Evolutionary conservation across 2,888 invertebrate genomes (phyloP), one percentile per base, ranked within the genome.

Genomic region (Nomada fabriciana): DNA sequence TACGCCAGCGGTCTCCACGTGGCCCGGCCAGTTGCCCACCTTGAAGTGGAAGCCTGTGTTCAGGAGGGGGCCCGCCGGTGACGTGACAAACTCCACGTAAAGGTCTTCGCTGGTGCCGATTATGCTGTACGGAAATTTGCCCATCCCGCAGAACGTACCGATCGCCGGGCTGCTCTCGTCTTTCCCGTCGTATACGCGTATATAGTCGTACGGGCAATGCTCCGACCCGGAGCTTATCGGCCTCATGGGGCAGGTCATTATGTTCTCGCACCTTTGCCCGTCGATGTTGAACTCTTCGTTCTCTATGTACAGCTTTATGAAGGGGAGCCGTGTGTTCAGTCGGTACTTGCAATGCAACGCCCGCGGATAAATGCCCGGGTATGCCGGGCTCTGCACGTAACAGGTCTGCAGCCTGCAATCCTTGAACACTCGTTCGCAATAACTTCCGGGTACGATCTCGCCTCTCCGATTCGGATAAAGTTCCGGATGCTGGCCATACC

Each of bases 1-100:
- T 50, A 97, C 97, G 0, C 98, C 98, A 0, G 97, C 97, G 0
- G 98, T 98, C 91, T 98, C 98, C 68, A 98, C 98, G 94, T 98
- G 98, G 0, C 98, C 98, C 0, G 98, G 98, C 98, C 98, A 98
- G 94, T 98, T 98, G 86, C 98, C 98, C 69, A 98, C 98, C 94
- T 98, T 98, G 94, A 98, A 98, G 94, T 98, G 98, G 93, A 98
- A 98, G 7, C 98, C 98, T 0, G 98, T 98, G 93, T 98, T 98
- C 68, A 98, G 95, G 25, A 98, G 94, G 0, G 98, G 98, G 59
- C 98, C 98, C 88, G 98, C 98, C 53, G 97, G 97, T 3, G 98
- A 98, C 57, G 97, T 97, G 85, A 98, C 97, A 92, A 98, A 98
- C 93, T 98, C 98, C 72, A 98, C 98, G 92, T 97, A 98, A 88